Evolutionary conservation across 2,888 invertebrate genomes (phyloP).

Genomic region (Dioctria rufipes): DNA sequence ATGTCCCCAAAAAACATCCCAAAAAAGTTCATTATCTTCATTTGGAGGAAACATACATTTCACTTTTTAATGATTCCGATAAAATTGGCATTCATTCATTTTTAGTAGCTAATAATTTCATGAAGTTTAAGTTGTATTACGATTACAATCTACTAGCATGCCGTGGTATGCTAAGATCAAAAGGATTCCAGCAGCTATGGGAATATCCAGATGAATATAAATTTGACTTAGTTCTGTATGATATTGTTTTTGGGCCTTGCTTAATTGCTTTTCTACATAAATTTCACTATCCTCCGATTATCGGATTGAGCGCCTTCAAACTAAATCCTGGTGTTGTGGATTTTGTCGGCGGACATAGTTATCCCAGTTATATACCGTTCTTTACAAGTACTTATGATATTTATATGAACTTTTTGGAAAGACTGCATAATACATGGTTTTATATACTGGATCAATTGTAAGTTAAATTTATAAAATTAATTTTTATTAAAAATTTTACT

Average conservation of each 20-base stretch:
- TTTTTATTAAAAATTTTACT: background rate
- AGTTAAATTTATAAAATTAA: background rate
- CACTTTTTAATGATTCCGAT: constrained; percentile 18
- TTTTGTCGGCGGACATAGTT: constrained; percentile 58
- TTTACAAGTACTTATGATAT: constrained; percentile 41
- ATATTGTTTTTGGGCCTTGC: constrained; percentile 62
- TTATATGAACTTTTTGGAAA: constrained; percentile 60
- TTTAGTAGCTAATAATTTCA: background rate
- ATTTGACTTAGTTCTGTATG: constrained; percentile 65
- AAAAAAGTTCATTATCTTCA: constrained; percentile 59
- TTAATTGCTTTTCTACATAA: constrained; percentile 64
- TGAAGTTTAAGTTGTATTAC: constrained; percentile 46
- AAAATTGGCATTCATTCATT: background rate
- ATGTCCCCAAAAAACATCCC: constrained; percentile 37
- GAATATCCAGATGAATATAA: constrained; percentile 64
- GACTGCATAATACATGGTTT: constrained; percentile 55
- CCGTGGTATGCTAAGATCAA: constrained; percentile 58
- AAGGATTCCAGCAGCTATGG: constrained; percentile 62
- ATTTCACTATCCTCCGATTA: constrained; percentile 63
- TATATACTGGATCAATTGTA: constrained; percentile 50
- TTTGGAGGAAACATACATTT: constrained; percentile 52
- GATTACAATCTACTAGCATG: constrained; percentile 56
- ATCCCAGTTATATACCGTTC: constrained; percentile 62
- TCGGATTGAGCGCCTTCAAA: constrained; percentile 62
- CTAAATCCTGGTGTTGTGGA: constrained; percentile 57